Evolutionary conservation across 2,113 vertebrate genomes (phyloP).

Genomic region (Callopanchax toddi): DNA sequence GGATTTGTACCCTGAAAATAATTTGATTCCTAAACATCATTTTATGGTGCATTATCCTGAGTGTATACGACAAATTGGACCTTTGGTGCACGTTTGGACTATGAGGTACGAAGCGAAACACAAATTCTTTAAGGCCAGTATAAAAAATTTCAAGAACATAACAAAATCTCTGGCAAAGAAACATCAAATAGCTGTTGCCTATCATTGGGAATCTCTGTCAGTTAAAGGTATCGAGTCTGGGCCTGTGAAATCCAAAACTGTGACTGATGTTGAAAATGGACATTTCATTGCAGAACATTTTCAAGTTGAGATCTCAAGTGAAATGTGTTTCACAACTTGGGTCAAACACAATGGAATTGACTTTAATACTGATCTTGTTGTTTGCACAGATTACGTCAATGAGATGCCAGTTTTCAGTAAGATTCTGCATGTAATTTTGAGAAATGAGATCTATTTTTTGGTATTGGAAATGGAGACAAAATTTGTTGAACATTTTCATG

Average conservation of each 20-base stretch:
- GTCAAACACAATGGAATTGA: slow-evolving; percentile 11
- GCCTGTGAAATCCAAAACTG: neutral
- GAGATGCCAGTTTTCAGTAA: no score
- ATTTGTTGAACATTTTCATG: no score
- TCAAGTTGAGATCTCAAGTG: neutral
- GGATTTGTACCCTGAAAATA: neutral
- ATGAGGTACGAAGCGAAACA: no score
- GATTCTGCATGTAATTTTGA: slow-evolving; percentile 5
- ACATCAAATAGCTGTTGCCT: no score
- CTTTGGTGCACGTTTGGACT: no score
- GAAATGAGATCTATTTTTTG: neutral
- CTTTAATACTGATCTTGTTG: no score
- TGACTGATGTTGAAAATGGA: neutral
- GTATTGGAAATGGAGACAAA: neutral
- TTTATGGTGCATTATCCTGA: neutral
- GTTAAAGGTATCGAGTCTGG: neutral
- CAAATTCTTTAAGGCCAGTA: no score
- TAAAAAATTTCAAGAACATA: no score
- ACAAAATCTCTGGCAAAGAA: no score
- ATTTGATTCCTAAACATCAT: neutral
- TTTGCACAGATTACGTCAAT: no score
- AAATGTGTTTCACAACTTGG: no score
- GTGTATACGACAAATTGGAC: neutral
- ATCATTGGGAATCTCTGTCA: neutral
- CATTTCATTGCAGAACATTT: no score